phyloP scores from a whole-genome alignment of 2,113 vertebrate species.

The Dipodomys spectabilis region DNA sequence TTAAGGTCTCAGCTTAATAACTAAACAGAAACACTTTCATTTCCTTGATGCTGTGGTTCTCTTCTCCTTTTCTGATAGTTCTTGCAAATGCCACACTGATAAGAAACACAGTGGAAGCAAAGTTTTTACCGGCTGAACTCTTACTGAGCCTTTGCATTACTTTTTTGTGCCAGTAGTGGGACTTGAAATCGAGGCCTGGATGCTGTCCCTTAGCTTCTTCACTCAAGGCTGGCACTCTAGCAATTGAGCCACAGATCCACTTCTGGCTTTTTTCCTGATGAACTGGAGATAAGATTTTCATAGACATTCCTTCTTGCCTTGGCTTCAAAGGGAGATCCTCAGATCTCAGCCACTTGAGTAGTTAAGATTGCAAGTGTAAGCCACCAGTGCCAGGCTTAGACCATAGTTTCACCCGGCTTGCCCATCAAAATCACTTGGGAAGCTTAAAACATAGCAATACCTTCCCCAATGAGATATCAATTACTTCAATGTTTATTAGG shows the following conservation, averaged over 20 bases:
- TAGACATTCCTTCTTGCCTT: neutral
- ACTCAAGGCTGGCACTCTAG: too few species aligned
- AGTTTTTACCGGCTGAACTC: neutral
- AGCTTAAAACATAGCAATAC: neutral
- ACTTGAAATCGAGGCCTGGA: too few species aligned
- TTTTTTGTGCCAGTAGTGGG: neutral
- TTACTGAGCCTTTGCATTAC: neutral
- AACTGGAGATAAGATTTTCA: too few species aligned
- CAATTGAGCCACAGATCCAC: too few species aligned
- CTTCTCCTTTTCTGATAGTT: neutral
- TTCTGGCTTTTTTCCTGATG: too few species aligned
- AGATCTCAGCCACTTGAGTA: too few species aligned
- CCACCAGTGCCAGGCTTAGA: too few species aligned
- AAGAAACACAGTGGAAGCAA: neutral
- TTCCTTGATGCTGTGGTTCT: neutral
- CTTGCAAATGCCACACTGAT: neutral
- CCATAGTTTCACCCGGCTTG: neutral
- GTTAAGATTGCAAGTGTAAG: too few species aligned
- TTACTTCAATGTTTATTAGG: neutral
- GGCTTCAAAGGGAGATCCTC: too few species aligned
- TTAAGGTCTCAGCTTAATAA: neutral
- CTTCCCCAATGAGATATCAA: neutral
- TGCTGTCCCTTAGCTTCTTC: too few species aligned
- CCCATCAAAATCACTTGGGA: neutral
- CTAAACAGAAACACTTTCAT: constrained; percentile 40